Base-by-base conservation (phyloP, 2,888 invertebrate species). In the Lithosia quadra region DNA sequence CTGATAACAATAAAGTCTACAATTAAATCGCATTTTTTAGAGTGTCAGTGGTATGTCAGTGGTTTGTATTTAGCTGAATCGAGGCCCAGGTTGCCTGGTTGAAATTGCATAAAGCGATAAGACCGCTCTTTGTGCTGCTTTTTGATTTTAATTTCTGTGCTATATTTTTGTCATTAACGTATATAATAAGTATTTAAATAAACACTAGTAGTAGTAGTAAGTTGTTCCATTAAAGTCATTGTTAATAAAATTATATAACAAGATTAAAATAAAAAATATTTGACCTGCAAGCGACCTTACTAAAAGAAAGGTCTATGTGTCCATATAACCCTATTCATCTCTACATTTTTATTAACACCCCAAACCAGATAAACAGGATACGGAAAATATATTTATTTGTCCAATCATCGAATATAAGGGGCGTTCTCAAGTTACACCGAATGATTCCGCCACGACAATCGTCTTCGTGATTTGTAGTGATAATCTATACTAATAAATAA, bases 291-390 rank as follows among this genome's bases (percentile, higher is more conserved):
- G n/a, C 11, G 2, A 39, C 15, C 13, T 34, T n/a, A 55, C 18
- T 15, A n/a, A 13, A 34, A 11, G 7, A 28, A 36, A 24, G 11
- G 4, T 34, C 49, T 11, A 33, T 56, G 36, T 72, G 36, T 72
- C 72, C 71, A 76, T 67, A 53, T 58, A 43, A 43, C 80, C 90
- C 88, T 68, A 68, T 13, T 63, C 71, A 88, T 90, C 94, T 83
- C 92, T 92, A 94, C 94, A 94, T 94, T 94, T 95, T 94, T 95
- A 95, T 95, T 95, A 94, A 94, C 95, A 94, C 95, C 93, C 92
- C 88, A 88, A 88, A 90, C 89, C 90, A 85, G 95, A 94, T 94
- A 94, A 93, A 93, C 94, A 92, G 93, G 94, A 94, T 93, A 94
- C 91, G 90, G 93, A 90, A 94, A 93, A 94, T 94, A 94, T 94